These are phyloP conservation scores for Solenopsis fugax DNA, from an alignment of 1,140 invertebrate genomes.

Conservation along the genomic window DNA sequence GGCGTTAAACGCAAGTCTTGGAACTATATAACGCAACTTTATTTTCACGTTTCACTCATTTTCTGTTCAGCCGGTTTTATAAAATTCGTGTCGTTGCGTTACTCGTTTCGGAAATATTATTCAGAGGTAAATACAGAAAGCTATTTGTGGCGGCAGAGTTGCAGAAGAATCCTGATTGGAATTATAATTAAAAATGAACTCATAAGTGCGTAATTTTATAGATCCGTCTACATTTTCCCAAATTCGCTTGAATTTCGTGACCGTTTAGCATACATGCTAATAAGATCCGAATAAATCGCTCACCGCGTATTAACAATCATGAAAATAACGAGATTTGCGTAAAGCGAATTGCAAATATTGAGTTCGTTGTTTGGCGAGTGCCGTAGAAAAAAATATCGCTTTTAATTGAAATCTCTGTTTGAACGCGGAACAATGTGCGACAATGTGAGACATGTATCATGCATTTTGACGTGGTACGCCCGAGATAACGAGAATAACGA, in stretches of 20 bases:
- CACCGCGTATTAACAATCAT: slow-evolving; percentile 34
- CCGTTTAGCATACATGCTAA: slow-evolving; percentile 25
- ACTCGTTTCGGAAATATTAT: background rate
- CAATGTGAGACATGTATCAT: slow-evolving; percentile 43
- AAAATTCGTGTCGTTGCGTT: background rate
- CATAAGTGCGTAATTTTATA: background rate
- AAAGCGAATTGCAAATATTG: slow-evolving; percentile 41
- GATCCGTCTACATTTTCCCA: background rate
- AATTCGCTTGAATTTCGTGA: background rate
- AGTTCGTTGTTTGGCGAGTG: slow-evolving; percentile 30
- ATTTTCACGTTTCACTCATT: background rate
- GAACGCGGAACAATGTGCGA: slow-evolving; percentile 13
- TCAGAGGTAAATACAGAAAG: background rate
- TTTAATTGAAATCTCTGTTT: slow-evolving; percentile 56
- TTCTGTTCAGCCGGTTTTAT: background rate
- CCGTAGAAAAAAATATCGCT: slow-evolving; percentile 15
- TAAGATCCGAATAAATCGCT: slow-evolving; percentile 24
- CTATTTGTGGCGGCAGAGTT: background rate
- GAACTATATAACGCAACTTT: background rate
- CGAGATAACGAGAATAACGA: slow-evolving; percentile 49
- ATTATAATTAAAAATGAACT: background rate
- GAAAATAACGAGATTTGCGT: slow-evolving; percentile 7
- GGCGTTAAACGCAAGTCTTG: background rate
- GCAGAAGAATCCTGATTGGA: background rate
- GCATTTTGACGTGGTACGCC: slow-evolving; percentile 29